A percentile compares a stretch with the other conserved stretches of the same genome.
Evolutionary conservation across 2,113 vertebrate species (phyloP).

Genomic region (Epinephelus moara): DNA sequence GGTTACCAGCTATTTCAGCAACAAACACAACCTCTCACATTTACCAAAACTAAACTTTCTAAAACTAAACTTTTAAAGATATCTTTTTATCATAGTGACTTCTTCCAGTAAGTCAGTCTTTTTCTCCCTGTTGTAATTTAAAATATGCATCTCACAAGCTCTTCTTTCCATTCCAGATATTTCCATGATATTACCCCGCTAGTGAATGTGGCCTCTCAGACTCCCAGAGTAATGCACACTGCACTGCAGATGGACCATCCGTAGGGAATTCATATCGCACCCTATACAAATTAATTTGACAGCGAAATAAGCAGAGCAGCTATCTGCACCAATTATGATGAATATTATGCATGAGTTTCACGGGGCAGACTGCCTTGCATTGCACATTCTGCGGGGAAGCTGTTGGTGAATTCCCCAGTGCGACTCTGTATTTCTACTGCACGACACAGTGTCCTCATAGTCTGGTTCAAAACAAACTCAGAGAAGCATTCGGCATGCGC

Average conservation of each 20-base stretch:
- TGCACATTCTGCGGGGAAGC: constrained; percentile 37
- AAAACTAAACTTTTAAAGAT: not conserved
- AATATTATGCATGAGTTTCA: constrained; percentile 65
- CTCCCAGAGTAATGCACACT: constrained; percentile 33
- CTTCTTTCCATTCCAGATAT: constrained; percentile 16
- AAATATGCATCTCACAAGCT: constrained; percentile 10
- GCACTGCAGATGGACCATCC: constrained; percentile 54
- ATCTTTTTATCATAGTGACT: not conserved
- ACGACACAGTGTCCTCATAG: not conserved
- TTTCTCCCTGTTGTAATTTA: not conserved
- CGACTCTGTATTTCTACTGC: not conserved
- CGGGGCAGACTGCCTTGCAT: constrained; percentile 6
- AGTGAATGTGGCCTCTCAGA: constrained; percentile 22
- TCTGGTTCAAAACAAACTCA: not conserved
- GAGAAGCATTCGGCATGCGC: not conserved
- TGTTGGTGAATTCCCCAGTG: constrained; percentile 2
- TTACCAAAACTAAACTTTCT: not conserved
- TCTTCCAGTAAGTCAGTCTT: not conserved
- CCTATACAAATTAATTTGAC: constrained; percentile 66
- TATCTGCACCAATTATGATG: constrained; percentile 57
- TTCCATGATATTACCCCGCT: constrained; percentile 23
- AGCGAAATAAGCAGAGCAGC: constrained; percentile 58
- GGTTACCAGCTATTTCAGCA: not conserved
- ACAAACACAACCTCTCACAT: not conserved
- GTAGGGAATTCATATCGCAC: constrained; percentile 55